These are phyloP conservation scores for Gymnopithys bicolor DNA, from an alignment of 2,797 vertebrate genomes.

Conservation along the genomic window DNA sequence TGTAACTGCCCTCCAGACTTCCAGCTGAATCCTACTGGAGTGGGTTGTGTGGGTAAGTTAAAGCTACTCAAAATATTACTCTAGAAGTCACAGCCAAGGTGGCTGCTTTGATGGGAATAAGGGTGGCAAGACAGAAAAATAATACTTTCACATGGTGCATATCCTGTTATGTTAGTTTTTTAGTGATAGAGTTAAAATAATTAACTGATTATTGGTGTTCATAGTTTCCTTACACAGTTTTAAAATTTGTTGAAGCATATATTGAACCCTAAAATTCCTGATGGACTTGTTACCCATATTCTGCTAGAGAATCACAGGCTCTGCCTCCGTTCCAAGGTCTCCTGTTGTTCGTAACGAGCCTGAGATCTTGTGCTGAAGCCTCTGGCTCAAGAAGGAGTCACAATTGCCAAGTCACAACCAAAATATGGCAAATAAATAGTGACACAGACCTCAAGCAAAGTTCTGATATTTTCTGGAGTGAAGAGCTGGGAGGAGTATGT, in stretches of 20 bases:
- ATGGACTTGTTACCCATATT: not conserved
- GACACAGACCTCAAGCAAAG: not conserved
- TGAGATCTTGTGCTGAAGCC: not conserved
- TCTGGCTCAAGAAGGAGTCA: not conserved
- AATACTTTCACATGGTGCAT: not conserved
- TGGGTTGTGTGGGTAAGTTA: conserved; percentile 86
- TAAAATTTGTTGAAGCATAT: not conserved
- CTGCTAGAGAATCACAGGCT: not conserved
- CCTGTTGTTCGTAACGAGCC: not conserved
- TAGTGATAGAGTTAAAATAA: not conserved
- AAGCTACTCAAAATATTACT: not conserved
- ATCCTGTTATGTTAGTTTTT: not conserved
- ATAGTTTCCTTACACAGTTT: not conserved
- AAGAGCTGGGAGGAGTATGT: not conserved
- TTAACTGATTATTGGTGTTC: not conserved
- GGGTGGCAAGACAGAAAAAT: not conserved
- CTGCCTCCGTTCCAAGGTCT: not conserved
- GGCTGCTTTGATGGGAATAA: not conserved
- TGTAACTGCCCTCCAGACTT: conserved; percentile 87
- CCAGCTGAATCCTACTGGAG: conserved; percentile 84
- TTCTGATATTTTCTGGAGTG: not conserved
- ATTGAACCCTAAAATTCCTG: not conserved
- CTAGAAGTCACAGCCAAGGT: not conserved
- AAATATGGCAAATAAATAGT: not conserved
- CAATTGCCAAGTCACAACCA: not conserved